Conservation (phyloP, 2,797 vertebrate species). For the Champsocephalus esox region DNA sequence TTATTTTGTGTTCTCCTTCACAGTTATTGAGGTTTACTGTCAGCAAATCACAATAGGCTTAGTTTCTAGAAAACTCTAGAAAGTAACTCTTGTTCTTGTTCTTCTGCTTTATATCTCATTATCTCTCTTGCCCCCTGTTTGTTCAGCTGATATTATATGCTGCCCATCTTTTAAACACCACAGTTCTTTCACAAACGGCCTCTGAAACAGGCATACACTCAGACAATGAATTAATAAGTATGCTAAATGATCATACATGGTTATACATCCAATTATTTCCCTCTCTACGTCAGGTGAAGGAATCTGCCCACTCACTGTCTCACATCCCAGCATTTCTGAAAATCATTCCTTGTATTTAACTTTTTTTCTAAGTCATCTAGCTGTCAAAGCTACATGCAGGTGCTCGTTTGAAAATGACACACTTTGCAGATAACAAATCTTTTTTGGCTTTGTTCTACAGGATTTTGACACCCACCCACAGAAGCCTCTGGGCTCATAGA, state of each 20-base stretch:
- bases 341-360: slow-evolving; percentile 16
- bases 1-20: neutral
- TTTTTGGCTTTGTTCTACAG: slow-evolving; percentile 33
- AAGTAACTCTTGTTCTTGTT: neutral
- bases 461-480: slow-evolving; percentile 18
- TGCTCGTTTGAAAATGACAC: slow-evolving; percentile 34
- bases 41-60: slow-evolving; percentile 2
- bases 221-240: slow-evolving; percentile 21
- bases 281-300: slow-evolving; percentile 26
- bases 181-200: neutral
- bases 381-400: slow-evolving; percentile 35
- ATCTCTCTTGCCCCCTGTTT: slow-evolving; percentile 17
- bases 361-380: slow-evolving; percentile 22
- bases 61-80: neutral
- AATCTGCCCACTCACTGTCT: slow-evolving; percentile 37
- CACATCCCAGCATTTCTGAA: slow-evolving; percentile 39
- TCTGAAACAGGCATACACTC: neutral
- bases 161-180: slow-evolving; percentile 26
- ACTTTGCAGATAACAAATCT: slow-evolving; percentile 46
- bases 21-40: slow-evolving; percentile 5
- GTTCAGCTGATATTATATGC: slow-evolving; percentile 29
- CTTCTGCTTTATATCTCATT: slow-evolving; percentile 8
- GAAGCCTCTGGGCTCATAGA: slow-evolving; percentile 17
- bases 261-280: slow-evolving; percentile 37
- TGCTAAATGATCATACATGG: slow-evolving; percentile 23